Evolutionary conservation across 1,140 invertebrate genomes (phyloP).

Genomic region (Chrysomallon squamiferum): DNA sequence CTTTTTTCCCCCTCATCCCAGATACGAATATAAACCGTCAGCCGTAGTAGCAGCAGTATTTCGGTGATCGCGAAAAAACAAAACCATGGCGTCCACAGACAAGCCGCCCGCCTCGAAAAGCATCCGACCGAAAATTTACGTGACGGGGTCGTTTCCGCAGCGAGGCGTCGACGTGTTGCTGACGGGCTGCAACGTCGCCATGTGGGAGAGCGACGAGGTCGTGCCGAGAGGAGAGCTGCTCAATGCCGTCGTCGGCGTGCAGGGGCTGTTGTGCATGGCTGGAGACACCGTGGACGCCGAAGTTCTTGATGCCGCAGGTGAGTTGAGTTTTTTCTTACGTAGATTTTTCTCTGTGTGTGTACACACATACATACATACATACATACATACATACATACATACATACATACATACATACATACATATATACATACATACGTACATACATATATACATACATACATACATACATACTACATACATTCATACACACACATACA

Average conservation of each 20-base stretch:
- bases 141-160: conserved; percentile 55
- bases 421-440: neutral
- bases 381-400: conserved; percentile 21
- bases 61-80: too few relatives aligned
- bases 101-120: too few relatives aligned
- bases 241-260: conserved; percentile 74
- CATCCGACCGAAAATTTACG: conserved; percentile 39
- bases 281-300: conserved; percentile 85
- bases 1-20: too few relatives aligned
- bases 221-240: conserved; percentile 77
- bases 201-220: conserved; percentile 61
- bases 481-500: conserved; percentile 10
- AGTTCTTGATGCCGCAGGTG: conserved; percentile 72
- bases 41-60: too few relatives aligned
- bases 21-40: too few relatives aligned
- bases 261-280: conserved; percentile 82
- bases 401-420: conserved; percentile 11
- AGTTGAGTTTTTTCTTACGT: conserved; percentile 19
- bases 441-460: conserved; percentile 8
- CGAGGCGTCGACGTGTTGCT: conserved; percentile 47
- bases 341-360: too few relatives aligned
- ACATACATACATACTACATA: neutral
- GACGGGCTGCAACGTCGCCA: conserved; percentile 47
- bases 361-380: conserved; percentile 12
- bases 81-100: too few relatives aligned